These are phyloP conservation scores for Pardosa pseudoannulata DNA, from an alignment of 2,888 invertebrate species.

Conservation along the genomic window DNA sequence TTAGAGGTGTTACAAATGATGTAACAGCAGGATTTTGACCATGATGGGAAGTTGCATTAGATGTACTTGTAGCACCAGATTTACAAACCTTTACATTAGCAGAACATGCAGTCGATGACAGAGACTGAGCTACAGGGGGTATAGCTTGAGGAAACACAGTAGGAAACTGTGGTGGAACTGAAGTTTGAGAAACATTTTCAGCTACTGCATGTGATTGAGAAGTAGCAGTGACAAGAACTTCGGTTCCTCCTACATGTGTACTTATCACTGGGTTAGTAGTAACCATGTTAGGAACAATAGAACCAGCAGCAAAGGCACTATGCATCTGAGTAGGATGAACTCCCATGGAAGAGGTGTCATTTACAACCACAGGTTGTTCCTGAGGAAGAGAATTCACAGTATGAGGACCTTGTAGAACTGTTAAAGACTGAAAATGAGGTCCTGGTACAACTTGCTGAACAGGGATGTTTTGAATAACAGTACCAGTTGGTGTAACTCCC, in stretches of 20 bases:
- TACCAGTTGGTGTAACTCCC: constrained; percentile 70
- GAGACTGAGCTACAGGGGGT: constrained; percentile 67
- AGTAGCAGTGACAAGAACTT: constrained; percentile 62
- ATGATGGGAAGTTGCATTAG: constrained; percentile 23
- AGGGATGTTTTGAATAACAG: constrained; percentile 74
- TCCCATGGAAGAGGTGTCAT: constrained; percentile 69
- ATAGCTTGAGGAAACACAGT: constrained; percentile 50
- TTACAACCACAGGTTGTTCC: constrained; percentile 70
- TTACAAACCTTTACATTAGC: constrained; percentile 38
- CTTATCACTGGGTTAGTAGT: constrained; percentile 67
- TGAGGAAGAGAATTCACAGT: constrained; percentile 71
- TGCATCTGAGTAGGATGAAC: constrained; percentile 71
- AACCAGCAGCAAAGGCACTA: constrained; percentile 73
- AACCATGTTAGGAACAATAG: constrained; percentile 73
- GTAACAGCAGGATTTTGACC: constrained; percentile 1
- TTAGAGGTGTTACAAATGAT: constrained; percentile 30
- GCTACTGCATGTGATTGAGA: constrained; percentile 51
- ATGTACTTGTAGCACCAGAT: constrained; percentile 25
- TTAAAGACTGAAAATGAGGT: constrained; percentile 71
- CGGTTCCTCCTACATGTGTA: constrained; percentile 66
- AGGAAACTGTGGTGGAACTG: constrained; percentile 39
- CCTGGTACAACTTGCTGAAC: constrained; percentile 73
- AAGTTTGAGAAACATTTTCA: constrained; percentile 22
- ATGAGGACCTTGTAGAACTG: constrained; percentile 72
- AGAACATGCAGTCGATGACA: constrained; percentile 55